Base-by-base conservation (phyloP, 2,888 invertebrate genomes). In the Anorthoa munda region DNA sequence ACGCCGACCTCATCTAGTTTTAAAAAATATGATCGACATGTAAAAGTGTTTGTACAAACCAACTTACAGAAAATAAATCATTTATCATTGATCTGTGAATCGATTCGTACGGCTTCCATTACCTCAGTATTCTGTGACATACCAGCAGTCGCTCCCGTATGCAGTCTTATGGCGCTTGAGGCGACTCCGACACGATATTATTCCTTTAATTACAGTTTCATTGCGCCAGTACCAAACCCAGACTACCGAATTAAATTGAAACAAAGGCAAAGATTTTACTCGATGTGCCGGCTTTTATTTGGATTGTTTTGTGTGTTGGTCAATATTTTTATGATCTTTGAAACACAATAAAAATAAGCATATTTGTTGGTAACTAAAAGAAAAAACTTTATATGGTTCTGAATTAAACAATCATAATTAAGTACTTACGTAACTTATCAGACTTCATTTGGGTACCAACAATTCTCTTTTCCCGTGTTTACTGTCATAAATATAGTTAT, bases 151-250 rank as follows among this genome's bases (percentile, higher is more conserved):
- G 87, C 86, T 89, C 70, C 59, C 79, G 63, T 75, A 80, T 85
- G 81, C 83, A 77, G 79, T 83, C 78, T 88, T 89, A 90, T 86
- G 83, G 75, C 79, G 84, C 86, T 88, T 84, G 84, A 88, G 89
- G 85, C 86, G 80, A 87, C 86, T 78, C 82, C 80, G 70, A 91
- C 91, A 89, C 83, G 85, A 86, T 85, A 88, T 90, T 89, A 90
- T 90, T 89, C 84, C 87, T 90, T 87, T 92, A 92, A 93, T 92
- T 92, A 85, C 89, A 87, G 84, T 90, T 91, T 91, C 87, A 90
- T 90, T 90, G 88, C 84, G 39, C 74, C 68, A 79, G 76, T 86
- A 39, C 9, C 39, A 9, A 86, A 86, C 82, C 71, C 71, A 83
- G 83, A 82, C 68, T 84, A 77, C 79, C 71, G 79, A 81, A 86